Conservation (phyloP, 1,140 invertebrate species). For the Drosophila tani region DNA sequence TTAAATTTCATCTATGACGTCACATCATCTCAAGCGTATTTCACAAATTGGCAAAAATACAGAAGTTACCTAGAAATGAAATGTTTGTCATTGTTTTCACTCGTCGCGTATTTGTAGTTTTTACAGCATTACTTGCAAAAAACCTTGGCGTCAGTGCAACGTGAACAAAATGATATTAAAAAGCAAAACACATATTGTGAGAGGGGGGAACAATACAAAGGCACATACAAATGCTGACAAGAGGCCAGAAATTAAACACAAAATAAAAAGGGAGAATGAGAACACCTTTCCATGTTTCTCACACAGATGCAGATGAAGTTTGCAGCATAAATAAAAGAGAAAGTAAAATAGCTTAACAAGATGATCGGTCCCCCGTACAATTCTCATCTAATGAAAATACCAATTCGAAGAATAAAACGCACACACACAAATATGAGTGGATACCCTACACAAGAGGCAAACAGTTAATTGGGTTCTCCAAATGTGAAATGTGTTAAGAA, state of each 20-base stretch:
- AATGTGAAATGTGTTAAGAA: not conserved
- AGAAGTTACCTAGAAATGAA: constrained; percentile 7
- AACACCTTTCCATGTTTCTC: constrained; percentile 19
- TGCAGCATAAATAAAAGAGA: constrained; percentile 79
- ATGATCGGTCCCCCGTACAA: constrained; percentile 32
- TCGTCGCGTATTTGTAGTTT: too few species aligned
- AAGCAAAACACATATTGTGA: constrained; percentile 37
- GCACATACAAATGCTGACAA: constrained; percentile 61
- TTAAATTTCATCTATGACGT: constrained; percentile 39
- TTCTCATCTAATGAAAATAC: constrained; percentile 23
- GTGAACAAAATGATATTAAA: constrained; percentile 52
- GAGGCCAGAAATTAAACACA: constrained; percentile 57
- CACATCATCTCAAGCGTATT: constrained; percentile 32
- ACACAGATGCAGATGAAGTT: constrained; percentile 30
- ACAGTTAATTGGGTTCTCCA: not conserved
- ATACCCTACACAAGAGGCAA: constrained; percentile 28
- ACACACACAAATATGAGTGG: constrained; percentile 16
- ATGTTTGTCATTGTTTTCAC: constrained; percentile 18
- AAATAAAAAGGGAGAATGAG: constrained; percentile 52
- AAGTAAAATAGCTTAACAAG: constrained; percentile 70
- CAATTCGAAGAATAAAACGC: constrained; percentile 57
- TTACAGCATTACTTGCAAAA: constrained; percentile 58
- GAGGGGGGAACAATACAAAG: constrained; percentile 12
- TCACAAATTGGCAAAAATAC: constrained; percentile 38
- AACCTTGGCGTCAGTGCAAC: constrained; percentile 63